These are phyloP conservation scores for Neolamprologus sp. DNA, from an alignment of 2,113 vertebrate genomes.

Conservation along the genomic window DNA sequence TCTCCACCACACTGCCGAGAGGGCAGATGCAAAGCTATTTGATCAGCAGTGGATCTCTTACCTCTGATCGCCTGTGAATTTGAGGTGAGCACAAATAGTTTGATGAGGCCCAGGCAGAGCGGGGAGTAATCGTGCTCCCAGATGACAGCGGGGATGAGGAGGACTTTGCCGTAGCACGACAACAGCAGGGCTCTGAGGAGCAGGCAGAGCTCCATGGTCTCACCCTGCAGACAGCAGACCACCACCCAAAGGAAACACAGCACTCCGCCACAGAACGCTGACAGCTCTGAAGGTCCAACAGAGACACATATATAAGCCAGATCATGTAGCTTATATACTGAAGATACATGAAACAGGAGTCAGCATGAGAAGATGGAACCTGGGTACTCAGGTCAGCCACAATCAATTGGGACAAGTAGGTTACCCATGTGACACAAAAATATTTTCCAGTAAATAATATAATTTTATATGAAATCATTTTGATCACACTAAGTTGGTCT, in stretches of 20 bases:
- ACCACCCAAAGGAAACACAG: slow-evolving; percentile 75
- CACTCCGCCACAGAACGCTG: slow-evolving; percentile 80
- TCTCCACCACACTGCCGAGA: not conserved
- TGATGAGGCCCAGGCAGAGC: slow-evolving; percentile 87
- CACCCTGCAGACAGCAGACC: slow-evolving; percentile 36
- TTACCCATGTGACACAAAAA: not conserved
- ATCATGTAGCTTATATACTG: not conserved
- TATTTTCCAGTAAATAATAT: not conserved
- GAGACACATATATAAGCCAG: not conserved
- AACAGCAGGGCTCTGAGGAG: slow-evolving; percentile 87
- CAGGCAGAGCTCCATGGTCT: slow-evolving; percentile 53
- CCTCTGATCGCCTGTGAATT: slow-evolving; percentile 92
- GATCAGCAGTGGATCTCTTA: slow-evolving; percentile 11
- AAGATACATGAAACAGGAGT: not conserved
- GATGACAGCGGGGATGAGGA: slow-evolving; percentile 92
- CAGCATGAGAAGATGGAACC: not conserved
- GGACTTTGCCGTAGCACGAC: slow-evolving; percentile 93
- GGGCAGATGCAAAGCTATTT: not conserved
- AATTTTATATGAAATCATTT: not conserved
- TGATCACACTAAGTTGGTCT: not conserved
- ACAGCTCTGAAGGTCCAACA: slow-evolving; percentile 74
- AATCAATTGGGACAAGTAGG: not conserved
- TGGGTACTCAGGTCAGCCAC: not conserved
- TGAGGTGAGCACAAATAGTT: slow-evolving; percentile 89
- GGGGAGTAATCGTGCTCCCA: slow-evolving; percentile 95